Conservation (phyloP, 2,888 invertebrate genomes). For the Diarsia brunnea region DNA sequence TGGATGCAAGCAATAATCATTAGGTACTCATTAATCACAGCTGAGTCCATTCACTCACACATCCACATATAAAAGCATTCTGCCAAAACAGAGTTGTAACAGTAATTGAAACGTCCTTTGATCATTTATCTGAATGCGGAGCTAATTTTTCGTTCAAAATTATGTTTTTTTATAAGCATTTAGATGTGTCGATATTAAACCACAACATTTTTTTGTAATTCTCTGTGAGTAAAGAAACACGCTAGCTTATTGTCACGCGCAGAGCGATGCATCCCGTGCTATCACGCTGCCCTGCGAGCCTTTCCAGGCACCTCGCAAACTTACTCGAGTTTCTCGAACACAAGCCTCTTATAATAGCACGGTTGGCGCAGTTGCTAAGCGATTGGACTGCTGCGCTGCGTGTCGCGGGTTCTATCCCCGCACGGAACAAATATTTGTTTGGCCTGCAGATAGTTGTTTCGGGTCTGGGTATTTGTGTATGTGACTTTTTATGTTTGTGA, state of each 20-base stretch:
- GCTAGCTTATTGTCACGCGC: neutral
- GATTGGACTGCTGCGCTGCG: too few relatives aligned
- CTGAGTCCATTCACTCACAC: neutral
- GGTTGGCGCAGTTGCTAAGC: too few relatives aligned
- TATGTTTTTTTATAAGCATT: neutral
- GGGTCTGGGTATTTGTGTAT: too few relatives aligned
- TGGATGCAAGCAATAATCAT: neutral
- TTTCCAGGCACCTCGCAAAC: neutral
- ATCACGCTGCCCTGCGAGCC: neutral
- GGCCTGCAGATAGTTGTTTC: too few relatives aligned
- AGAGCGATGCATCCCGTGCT: neutral
- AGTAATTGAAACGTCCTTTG: neutral
- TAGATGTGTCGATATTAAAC: neutral
- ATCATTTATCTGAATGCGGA: neutral
- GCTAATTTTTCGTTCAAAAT: neutral
- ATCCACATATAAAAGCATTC: neutral
- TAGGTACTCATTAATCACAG: neutral
- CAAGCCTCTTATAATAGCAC: neutral
- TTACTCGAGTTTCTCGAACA: neutral
- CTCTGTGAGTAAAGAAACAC: conserved; percentile 7
- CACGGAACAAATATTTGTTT: too few relatives aligned
- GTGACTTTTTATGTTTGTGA: too few relatives aligned
- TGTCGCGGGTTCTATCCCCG: too few relatives aligned
- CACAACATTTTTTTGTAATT: neutral
- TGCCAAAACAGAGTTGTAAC: neutral